Base-by-base conservation (phyloP, 2,797 vertebrate genomes). In the Fundulus diaphanus region DNA sequence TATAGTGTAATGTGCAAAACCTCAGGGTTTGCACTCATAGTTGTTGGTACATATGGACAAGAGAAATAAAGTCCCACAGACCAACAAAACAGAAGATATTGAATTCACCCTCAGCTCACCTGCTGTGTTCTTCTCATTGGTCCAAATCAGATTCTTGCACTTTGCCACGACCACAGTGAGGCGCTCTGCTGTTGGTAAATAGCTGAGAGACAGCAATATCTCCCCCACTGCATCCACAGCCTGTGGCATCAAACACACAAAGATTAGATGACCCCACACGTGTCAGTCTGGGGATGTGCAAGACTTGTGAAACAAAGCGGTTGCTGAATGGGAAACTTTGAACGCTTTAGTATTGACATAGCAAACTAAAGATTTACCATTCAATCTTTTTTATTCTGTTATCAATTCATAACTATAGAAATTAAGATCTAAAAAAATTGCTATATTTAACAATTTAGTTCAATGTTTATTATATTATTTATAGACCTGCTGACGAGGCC, bases 161-260 rank as follows among this genome's bases (percentile, higher is more conserved):
- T 99, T 99, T 70, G 99, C 98, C 74, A 99, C 97, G 0, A 99
- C 98, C 85, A 99, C 97, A 0, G 98, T 99, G 89, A 99, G 96
- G 61, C 98, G 96, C 93, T 99, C 98, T 0, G 98, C 98, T 0
- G 98, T 99, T 3, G 98, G 98, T 81, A 99, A 91, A 92, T 99
- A 99, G 81, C 98, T 99, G 68, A 99, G 96, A 52, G 97, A 99
- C 37, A 99, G 89, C 79, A 99, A 92, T 89, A 99, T 97, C 92
- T 99, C 98, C 1, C 98, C 98, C 0, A 98, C 98, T 0, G 97
- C 96, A 20, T 99, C 97, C 5, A 96, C 95, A 0, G 95, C 95
- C 98, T 99, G 88, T 0, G 0, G 74, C 40, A 63, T 77, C 71
- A 80, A 35, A 77, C 42, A 48, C 18, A 40, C 27, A 46, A 29